Evolutionary conservation across 2,797 vertebrate species (phyloP).

Genomic region (Rhadinocentrus ornatus): DNA sequence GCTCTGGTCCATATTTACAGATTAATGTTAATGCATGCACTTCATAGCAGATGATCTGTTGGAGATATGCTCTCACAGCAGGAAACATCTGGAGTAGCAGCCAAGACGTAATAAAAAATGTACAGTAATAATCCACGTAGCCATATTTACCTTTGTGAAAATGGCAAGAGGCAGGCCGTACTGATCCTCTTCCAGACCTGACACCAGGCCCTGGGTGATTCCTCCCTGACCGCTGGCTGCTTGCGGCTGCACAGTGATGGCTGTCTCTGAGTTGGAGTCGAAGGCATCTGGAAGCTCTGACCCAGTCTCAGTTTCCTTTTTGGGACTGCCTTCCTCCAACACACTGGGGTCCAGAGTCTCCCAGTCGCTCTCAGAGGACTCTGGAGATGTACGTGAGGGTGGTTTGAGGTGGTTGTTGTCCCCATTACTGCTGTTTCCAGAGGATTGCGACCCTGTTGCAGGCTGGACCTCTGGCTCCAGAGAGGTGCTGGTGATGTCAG

Average conservation of each 20-base stretch:
- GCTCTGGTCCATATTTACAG: too few relatives aligned
- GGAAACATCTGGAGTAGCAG: too few relatives aligned
- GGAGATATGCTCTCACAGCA: too few relatives aligned
- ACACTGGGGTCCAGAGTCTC: constrained; percentile 92
- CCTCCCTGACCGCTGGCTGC: constrained; percentile 82
- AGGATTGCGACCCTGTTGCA: background rate
- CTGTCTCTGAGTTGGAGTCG: constrained; percentile 77
- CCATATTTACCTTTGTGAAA: constrained; percentile 92
- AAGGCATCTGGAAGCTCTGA: constrained; percentile 67
- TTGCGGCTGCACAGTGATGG: constrained; percentile 95
- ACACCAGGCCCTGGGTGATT: constrained; percentile 87
- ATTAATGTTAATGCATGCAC: too few relatives aligned
- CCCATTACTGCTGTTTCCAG: constrained; percentile 18
- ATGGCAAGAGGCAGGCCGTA: constrained; percentile 92
- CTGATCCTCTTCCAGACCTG: constrained; percentile 94
- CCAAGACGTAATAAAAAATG: too few relatives aligned
- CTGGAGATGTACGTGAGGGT: constrained; percentile 84
- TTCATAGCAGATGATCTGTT: too few relatives aligned
- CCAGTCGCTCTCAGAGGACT: constrained; percentile 95
- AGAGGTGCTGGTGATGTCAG: constrained; percentile 62
- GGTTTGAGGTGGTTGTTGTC: constrained; percentile 79
- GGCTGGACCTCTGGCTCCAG: constrained; percentile 43
- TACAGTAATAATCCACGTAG: background rate
- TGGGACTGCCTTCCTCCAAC: constrained; percentile 82
- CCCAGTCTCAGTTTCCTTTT: constrained; percentile 10